Percentiles rank a stretch among this genome's conserved stretches.
Evolutionary conservation across 2,797 vertebrate genomes (phyloP).

Genomic region (Urophycis tenuis): DNA sequence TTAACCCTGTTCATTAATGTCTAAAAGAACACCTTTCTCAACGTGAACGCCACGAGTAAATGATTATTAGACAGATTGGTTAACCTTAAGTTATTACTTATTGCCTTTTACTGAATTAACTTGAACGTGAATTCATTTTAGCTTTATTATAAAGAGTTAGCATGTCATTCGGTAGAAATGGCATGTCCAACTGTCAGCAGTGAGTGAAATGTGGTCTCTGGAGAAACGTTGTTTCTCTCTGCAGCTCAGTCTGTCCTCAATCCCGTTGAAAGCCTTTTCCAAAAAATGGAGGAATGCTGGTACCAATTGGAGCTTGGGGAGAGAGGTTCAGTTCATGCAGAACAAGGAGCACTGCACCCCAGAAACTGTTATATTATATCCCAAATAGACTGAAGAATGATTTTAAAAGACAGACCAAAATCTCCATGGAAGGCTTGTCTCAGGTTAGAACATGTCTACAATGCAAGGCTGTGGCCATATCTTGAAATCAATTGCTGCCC

Average conservation of each 20-base stretch:
- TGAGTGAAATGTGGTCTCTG: not conserved
- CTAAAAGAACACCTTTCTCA: too few species aligned
- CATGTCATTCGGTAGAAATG: not conserved
- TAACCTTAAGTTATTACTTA: too few species aligned
- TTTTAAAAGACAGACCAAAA: not conserved
- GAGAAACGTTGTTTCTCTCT: not conserved
- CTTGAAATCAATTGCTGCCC: not conserved
- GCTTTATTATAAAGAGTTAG: too few species aligned
- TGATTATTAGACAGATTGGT: too few species aligned
- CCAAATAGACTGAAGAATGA: too few species aligned
- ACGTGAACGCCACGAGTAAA: too few species aligned
- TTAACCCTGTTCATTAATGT: too few species aligned
- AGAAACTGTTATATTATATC: too few species aligned
- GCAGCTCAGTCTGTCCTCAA: not conserved
- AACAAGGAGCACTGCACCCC: not conserved
- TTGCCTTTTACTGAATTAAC: too few species aligned
- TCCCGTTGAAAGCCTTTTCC: not conserved
- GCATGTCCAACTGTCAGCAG: not conserved
- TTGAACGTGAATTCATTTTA: too few species aligned
- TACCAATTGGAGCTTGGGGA: not conserved
- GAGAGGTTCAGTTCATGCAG: not conserved
- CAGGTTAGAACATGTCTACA: not conserved
- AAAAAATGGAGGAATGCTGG: not conserved
- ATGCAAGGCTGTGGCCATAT: not conserved
- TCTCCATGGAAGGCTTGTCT: not conserved